These are phyloP conservation scores for Liodrosophila aerea DNA, from an alignment of 2,888 invertebrate species.

Conservation along the genomic window DNA sequence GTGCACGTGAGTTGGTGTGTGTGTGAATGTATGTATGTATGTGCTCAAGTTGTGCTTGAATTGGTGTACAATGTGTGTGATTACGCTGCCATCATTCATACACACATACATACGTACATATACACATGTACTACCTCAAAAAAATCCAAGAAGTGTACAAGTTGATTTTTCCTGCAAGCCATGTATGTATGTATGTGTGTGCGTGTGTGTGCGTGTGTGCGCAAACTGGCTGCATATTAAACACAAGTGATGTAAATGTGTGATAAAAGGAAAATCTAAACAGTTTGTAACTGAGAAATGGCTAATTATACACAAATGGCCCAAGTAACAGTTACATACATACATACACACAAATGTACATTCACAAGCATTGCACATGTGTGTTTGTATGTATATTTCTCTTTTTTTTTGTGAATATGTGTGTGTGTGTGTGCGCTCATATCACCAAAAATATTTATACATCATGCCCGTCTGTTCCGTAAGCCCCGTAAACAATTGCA, in stretches of 20 bases:
- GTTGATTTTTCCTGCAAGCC: neutral
- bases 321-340: slow-evolving; percentile 1
- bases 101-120: slow-evolving; percentile 6
- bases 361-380: slow-evolving; percentile 5
- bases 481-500: no score
- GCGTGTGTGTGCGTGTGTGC: neutral
- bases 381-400: slow-evolving; percentile 10
- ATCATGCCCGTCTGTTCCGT: no score
- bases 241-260: neutral
- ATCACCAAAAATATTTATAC: no score
- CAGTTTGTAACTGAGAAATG: neutral
- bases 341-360: slow-evolving; percentile 5
- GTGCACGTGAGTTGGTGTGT: slow-evolving; percentile 36
- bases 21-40: slow-evolving; percentile 11
- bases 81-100: slow-evolving; percentile 38
- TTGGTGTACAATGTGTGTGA: slow-evolving; percentile 20
- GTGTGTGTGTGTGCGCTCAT: no score
- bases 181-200: neutral
- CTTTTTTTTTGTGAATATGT: no score
- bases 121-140: neutral
- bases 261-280: slow-evolving; percentile 11
- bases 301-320: no score
- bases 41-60: slow-evolving; percentile 23
- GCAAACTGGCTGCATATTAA: neutral
- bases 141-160: no score